Base-by-base conservation (phyloP, 2,113 vertebrate species). In the Eublepharis macularius region DNA sequence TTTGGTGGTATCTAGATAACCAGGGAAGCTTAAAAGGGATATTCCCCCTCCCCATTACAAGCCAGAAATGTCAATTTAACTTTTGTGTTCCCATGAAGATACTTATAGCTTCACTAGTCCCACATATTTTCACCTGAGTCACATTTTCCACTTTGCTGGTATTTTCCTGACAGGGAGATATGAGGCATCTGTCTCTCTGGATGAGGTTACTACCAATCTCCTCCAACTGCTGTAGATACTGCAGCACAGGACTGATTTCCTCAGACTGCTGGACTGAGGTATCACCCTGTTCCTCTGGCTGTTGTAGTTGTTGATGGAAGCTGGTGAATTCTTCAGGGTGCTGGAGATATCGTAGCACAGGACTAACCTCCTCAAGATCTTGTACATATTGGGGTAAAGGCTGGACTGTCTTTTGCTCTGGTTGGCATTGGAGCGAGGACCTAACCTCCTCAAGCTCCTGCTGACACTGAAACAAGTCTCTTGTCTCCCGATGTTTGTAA, bases 181-280 rank as follows among this genome's bases (percentile, higher is more conserved):
- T 69, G 47, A 82, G 12, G 41, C 19, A 86, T 66, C 4, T 81
- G 26, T 76, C 76, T 45, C 77, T 63, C 16, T 47, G 41, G 88
- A 86, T 51, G 39, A 85, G 16, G 54, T 86, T 65, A 49, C 51
- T 80, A 63, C 84, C 84, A 86, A 49, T 73, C 51, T 86, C 69
- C 54, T 86, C 69, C 54, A 80, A 54, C 54, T 80, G 51, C 39
- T 86, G 84, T 74, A 86, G 77, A 17, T 80, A 86, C 68, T 74
- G 84, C 54, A 86, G 77, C n/a, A 86, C n/a, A 80, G 84, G 84
- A 72, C 54, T 80, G 63, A 86, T 45, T 80, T 86, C 69, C 54
- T 80, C n/a, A 41, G 54, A 49, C 54, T 74, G 51, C 54, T 86
- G 68, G 51, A 32, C n/a, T 80, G 69, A 63, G 78, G 54, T 32